phyloP scores from a whole-genome alignment of 2,888 invertebrate species.

The Trachelus troglodyta region DNA sequence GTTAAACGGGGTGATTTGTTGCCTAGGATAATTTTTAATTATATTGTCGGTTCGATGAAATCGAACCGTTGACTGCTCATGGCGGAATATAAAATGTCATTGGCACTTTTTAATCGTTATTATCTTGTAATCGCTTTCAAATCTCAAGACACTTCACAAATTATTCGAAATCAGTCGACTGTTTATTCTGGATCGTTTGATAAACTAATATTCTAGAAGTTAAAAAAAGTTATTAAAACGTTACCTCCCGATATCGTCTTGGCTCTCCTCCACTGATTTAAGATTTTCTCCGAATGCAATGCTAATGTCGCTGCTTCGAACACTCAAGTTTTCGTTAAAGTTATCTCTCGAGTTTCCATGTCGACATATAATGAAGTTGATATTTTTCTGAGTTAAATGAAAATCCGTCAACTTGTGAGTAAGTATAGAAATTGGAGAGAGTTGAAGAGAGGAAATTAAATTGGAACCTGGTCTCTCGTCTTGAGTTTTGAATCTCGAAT shows the following conservation, averaged over 20 bases:
- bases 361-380: background rate
- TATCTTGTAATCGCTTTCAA: constrained; percentile 10
- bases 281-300: background rate
- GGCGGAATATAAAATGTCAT: constrained; percentile 3
- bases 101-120: constrained; percentile 10
- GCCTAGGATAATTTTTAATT: background rate
- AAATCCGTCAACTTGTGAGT: background rate
- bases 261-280: background rate
- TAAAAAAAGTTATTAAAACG: background rate
- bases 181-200: background rate
- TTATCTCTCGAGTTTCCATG: background rate
- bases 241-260: background rate
- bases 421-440: constrained; percentile 2
- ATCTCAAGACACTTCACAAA: background rate
- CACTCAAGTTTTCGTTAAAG: background rate
- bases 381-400: background rate
- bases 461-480: constrained; percentile 25
- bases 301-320: background rate
- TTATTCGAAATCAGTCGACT: background rate
- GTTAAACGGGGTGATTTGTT: constrained; percentile 29
- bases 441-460: constrained; percentile 13
- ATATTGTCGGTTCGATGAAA: background rate
- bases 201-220: background rate
- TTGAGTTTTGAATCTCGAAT: constrained; percentile 1
- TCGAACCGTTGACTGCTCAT: constrained; percentile 5